Conservation (phyloP, 2,113 vertebrate genomes). For the Peromyscus californicus region DNA sequence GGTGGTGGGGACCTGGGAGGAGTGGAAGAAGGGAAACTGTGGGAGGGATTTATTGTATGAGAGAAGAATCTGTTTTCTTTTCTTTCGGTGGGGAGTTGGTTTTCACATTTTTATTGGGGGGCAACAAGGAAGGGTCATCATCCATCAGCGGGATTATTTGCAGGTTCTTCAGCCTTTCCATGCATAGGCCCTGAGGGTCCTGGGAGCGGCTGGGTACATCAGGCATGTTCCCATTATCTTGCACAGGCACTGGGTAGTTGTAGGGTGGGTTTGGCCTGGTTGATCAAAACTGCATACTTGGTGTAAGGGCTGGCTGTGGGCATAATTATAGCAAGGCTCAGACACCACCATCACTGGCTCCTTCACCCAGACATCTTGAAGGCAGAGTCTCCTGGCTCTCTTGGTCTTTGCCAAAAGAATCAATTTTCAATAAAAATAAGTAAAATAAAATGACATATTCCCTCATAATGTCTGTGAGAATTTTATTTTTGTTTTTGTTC, state of each 20-base stretch:
- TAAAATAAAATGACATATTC: not conserved
- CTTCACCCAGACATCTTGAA: not conserved
- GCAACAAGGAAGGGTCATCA: not conserved
- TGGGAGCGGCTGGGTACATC: not conserved
- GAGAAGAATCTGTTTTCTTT: not conserved
- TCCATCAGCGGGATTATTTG: not conserved
- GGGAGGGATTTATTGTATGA: not conserved
- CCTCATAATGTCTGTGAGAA: not conserved
- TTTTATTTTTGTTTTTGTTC: not conserved
- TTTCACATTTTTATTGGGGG: not conserved
- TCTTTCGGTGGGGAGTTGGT: not conserved
- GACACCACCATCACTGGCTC: not conserved
- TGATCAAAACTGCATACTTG: not conserved
- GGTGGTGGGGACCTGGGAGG: not conserved
- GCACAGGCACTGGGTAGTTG: not conserved
- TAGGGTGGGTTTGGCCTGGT: not conserved
- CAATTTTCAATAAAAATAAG: not conserved
- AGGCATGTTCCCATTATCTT: not conserved
- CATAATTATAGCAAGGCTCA: not conserved
- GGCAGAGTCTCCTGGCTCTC: not conserved
- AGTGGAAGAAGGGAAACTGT: not conserved
- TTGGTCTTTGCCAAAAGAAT: not conserved
- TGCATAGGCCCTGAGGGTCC: not conserved
- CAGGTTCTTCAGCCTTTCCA: not conserved
- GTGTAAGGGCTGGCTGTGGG: not conserved